Evolutionary conservation across 1,140 invertebrate species (phyloP), one percentile per base, ranked within the genome.

Genomic region (Chelonus insularis): DNA sequence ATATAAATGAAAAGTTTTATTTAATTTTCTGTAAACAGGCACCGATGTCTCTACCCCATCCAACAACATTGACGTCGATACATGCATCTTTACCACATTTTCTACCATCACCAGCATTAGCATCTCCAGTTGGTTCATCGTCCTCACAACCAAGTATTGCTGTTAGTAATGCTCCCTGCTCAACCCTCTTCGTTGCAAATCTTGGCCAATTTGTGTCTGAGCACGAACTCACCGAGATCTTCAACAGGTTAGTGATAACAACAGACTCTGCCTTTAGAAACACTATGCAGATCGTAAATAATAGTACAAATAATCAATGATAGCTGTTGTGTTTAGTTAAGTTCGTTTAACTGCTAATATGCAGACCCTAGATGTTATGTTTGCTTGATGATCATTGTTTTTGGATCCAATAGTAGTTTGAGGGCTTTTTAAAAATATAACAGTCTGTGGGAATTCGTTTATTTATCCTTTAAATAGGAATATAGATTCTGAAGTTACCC

Each of bases 101-200:
- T 83, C 84, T 93, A 82, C 89, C 89, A 66, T 91, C 89, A 73
- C 91, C 91, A 63, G 89, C 91, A 68, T 83, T 95, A 82, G 91
- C 92, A 66, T 93, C 91, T 72, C 92, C 93, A 67, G 92, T 93
- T 59, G 91, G 91, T 50, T 92, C 91, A 50, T 89, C 90, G 45
- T 90, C 88, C 57, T 87, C 89, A 36, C 88, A 90, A 76, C 87
- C 86, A 65, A 85, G 82, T 58, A 77, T 86, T 68, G 83, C 80
- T 69, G 81, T 83, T 60, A 84, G 80, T 74, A 88, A 89, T 76
- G 87, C 91, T 66, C 95, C 95, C 47, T 98, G 96, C 85, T 98
- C 95, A 56, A 98, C 96, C 59, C 88, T 98, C 43, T 98, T 98
- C 84, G 95, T 98, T 69, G 95, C 95, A 70, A 98, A 98, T 82